A percentile compares a stretch with the other conserved stretches of the same genome.
These are phyloP conservation scores for Drosophila niveifrons DNA, from an alignment of 2,888 invertebrate genomes.

Conservation along the genomic window DNA sequence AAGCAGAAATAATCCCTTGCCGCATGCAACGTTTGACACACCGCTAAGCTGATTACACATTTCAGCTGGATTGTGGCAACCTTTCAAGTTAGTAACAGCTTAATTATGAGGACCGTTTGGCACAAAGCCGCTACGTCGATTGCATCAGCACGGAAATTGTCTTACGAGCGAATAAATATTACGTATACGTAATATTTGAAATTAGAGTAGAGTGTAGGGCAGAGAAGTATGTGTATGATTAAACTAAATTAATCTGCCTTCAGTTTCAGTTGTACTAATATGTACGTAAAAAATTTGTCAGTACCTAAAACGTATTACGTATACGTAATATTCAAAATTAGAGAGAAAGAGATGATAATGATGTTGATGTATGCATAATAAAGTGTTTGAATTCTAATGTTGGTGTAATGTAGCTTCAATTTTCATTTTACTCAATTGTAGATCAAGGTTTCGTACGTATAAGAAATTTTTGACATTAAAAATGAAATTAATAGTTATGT, in stretches of 20 bases:
- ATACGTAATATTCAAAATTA: not conserved
- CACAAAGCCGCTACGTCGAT: slow-evolving; percentile 4
- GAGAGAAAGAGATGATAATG: not conserved
- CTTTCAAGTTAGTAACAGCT: slow-evolving; percentile 10
- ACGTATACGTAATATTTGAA: not conserved
- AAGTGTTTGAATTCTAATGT: too few relatives aligned
- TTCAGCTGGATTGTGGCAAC: slow-evolving; percentile 5
- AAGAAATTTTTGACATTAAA: too few relatives aligned
- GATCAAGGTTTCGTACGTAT: too few relatives aligned
- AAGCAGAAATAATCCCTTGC: slow-evolving; percentile 19
- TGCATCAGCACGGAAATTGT: slow-evolving; percentile 8
- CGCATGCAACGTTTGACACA: slow-evolving; percentile 17
- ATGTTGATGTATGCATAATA: too few relatives aligned
- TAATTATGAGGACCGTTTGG: slow-evolving; percentile 14
- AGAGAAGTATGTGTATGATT: not conserved
- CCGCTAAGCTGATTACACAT: slow-evolving; percentile 51
- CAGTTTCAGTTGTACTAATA: too few relatives aligned
- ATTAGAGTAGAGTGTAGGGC: too few relatives aligned
- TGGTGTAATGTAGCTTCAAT: too few relatives aligned
- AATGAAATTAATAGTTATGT: too few relatives aligned
- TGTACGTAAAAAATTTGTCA: too few relatives aligned
- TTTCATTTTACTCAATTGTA: too few relatives aligned
- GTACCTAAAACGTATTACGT: not conserved
- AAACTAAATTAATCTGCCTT: not conserved
- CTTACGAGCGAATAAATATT: not conserved